Base-by-base conservation (phyloP, 2,797 vertebrate genomes). In the Betta splendens region DNA sequence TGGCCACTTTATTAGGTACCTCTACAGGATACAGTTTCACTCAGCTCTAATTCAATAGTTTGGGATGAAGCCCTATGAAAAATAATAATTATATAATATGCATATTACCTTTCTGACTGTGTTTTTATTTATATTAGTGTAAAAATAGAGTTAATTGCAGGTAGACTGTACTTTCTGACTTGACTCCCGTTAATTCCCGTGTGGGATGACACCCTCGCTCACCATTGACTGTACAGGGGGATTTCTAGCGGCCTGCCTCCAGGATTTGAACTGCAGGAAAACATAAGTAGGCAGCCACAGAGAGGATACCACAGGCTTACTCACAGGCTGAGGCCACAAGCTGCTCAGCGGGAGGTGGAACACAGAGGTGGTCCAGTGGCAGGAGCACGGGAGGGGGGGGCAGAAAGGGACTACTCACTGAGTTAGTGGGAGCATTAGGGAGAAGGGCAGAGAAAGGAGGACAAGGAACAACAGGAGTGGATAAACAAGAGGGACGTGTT, bases 291-390 rank as follows among this genome's bases (percentile, higher is more conserved):
- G 60, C 69, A 67, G 71, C 51, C 49, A 43, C 17, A 39, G 44
- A 66, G 60, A 51, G 45, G 40, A 63, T 50, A 59, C 65, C 56
- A 72, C 36, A 31, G 43, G 62, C 51, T 39, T 59, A 46, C 43
- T 51, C 56, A 26, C 47, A 75, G 72, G 46, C 52, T 42, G 50
- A 57, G 69, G 65, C 43, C 64, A 53, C 62, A 55, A 64, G 50
- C 49, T 68, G 58, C 51, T 70, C 13, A 17, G 32, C 43, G 70
- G 29, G 56, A 80, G 63, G 60, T 64, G 61, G 77, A 75, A 50
- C 28, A 53, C 17, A 61, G 51, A 42, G 47, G 25, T 29, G 62
- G 44, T 29, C 2, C 15, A 52, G 20, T 33, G 48, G 56, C 2
- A 17, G 53, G 39, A 36, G 21, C 13, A n/a, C 18, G 35, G 5